Evolutionary conservation across 1,140 invertebrate species (phyloP).

Genomic region (Leptinotarsa lineolata): DNA sequence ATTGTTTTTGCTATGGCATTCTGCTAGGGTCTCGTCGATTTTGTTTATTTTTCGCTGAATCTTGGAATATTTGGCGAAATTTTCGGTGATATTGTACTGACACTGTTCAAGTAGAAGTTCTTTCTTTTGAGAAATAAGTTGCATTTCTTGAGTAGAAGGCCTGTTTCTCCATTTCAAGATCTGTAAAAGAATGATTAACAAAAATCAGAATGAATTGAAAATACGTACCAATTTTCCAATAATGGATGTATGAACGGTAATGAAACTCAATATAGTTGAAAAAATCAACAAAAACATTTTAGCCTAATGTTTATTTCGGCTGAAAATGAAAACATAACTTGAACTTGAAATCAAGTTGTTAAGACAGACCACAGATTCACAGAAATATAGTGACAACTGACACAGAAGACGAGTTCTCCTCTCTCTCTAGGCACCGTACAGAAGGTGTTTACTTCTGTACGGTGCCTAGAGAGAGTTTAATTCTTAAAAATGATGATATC

Average conservation of each 20-base stretch:
- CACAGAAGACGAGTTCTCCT: too few species aligned
- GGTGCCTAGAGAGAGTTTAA: too few species aligned
- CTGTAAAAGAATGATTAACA: slow-evolving; percentile 32
- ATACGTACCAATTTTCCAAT: slow-evolving; percentile 41
- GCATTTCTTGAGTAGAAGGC: slow-evolving; percentile 37
- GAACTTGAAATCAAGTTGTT: too few species aligned
- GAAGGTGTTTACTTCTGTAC: too few species aligned
- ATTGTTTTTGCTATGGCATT: slow-evolving; percentile 31
- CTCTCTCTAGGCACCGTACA: too few species aligned
- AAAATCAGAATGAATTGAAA: not conserved
- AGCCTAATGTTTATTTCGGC: not conserved
- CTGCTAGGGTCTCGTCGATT: slow-evolving; percentile 42
- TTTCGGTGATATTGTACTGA: slow-evolving; percentile 44
- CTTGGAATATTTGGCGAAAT: slow-evolving; percentile 52
- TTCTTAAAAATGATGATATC: too few species aligned
- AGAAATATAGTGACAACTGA: too few species aligned
- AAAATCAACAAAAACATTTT: slow-evolving; percentile 40
- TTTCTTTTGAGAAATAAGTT: slow-evolving; percentile 39
- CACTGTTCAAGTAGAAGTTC: slow-evolving; percentile 41
- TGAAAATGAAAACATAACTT: too few species aligned
- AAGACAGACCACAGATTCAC: too few species aligned
- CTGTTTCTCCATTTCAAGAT: slow-evolving; percentile 43
- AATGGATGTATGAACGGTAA: slow-evolving; percentile 41
- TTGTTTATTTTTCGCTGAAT: slow-evolving; percentile 51
- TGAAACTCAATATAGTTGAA: slow-evolving; percentile 43